phyloP scores from a whole-genome alignment of 2,888 invertebrate genomes.

The Anthrax anthrax region DNA sequence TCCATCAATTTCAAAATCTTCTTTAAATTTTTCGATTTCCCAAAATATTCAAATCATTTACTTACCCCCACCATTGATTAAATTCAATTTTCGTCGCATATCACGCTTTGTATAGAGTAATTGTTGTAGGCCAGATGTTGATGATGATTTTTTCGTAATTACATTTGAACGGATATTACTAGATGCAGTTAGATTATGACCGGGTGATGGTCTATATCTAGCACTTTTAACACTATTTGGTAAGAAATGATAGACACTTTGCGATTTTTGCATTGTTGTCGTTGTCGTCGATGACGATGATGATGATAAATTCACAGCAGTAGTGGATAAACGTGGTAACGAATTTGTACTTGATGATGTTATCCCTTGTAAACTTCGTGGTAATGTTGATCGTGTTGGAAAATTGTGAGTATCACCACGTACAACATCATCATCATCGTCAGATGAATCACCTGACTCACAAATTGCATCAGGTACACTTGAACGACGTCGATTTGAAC shows the following conservation, averaged over 20 bases:
- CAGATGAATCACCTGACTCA: constrained; percentile 37
- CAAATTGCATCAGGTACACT: constrained; percentile 42
- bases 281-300: no score
- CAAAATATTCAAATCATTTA: no score
- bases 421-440: no score
- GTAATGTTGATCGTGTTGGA: constrained; percentile 43
- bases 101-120: constrained; percentile 44
- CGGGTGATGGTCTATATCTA: constrained; percentile 73
- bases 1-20: no score
- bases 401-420: constrained; percentile 36
- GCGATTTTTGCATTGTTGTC: constrained; percentile 44
- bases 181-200: no score
- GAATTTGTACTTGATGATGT: constrained; percentile 54
- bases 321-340: constrained; percentile 56
- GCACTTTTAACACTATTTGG: constrained; percentile 67
- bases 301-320: constrained; percentile 28
- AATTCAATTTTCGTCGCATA: constrained; percentile 36
- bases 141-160: constrained; percentile 58
- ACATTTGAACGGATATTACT: constrained; percentile 34
- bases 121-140: constrained; percentile 60
- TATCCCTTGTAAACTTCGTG: constrained; percentile 44
- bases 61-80: constrained; percentile 37
- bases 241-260: constrained; percentile 45
- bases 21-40: no score
- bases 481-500: constrained; percentile 35